Percentiles rank a stretch among this genome's conserved stretches.
Evolutionary conservation across 2,113 vertebrate species (phyloP).

Genomic region (Ellobius talpinus): DNA sequence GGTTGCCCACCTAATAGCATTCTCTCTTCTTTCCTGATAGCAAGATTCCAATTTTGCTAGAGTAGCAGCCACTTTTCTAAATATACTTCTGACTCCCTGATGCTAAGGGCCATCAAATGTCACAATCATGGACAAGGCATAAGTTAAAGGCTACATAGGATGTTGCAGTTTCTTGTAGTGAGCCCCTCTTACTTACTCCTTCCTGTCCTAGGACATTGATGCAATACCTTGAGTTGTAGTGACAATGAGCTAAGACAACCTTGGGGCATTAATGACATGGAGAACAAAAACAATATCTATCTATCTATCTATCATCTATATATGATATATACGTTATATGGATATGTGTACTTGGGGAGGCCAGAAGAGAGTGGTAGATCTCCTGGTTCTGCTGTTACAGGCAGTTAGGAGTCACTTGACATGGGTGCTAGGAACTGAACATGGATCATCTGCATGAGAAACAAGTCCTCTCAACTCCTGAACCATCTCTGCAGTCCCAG

Average conservation of each 20-base stretch:
- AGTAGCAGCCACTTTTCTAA: neutral
- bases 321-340: neutral
- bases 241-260: neutral
- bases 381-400: neutral
- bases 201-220: neutral
- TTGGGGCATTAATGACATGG: neutral
- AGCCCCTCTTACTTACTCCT: neutral
- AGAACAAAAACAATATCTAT: neutral
- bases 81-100: constrained; percentile 33
- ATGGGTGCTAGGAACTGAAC: neutral
- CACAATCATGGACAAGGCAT: neutral
- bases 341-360: neutral
- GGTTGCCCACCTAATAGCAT: neutral
- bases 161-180: neutral
- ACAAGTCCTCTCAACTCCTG: neutral
- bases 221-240: neutral
- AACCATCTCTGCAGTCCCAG: neutral
- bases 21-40: neutral
- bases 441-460: neutral
- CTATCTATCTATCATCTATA: neutral
- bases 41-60: neutral
- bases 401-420: neutral
- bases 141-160: constrained; percentile 23
- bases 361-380: neutral
- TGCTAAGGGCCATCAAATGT: neutral